Base-by-base conservation (phyloP, 1,140 invertebrate genomes). In the Ruditapes philippinarum region DNA sequence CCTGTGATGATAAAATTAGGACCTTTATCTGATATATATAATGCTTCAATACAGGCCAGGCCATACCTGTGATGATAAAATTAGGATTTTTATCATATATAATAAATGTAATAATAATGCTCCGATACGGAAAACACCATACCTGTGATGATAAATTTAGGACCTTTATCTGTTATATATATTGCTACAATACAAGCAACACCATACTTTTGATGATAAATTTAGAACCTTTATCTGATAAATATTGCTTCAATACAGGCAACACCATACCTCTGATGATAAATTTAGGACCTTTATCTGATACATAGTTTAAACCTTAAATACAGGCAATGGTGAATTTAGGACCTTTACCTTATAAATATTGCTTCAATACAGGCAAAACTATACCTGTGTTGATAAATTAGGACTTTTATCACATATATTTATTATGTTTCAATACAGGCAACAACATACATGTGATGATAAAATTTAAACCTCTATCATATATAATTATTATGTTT, bases 171-270 rank as follows among this genome's bases (percentile, higher is more conserved):
- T n/a, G n/a, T n/a, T n/a, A n/a, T n/a, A n/a, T n/a, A 60, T 76
- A 19, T 31, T 2, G 45, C 84, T 45, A 78, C 54, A 0, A 78
- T 25, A 51, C 54, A 36, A 12, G 84, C 84, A 36, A 22, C 1
- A 9, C 84, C 84, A 62, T n/a, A 68, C 36, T 65, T 84, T 22
- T 25, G 33, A 70, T 38, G 28, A 28, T 14, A 78, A 38, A 36
- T 31, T n/a, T 22, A 17, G n/a, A n/a, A n/a, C n/a, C n/a, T n/a
- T n/a, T n/a, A n/a, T n/a, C n/a, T n/a, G n/a, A n/a, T n/a, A n/a
- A n/a, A n/a, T n/a, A n/a, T n/a, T n/a, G 45, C 84, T 45, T 86
- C 54, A 0, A 78, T 25, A 51, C 54, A 36, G 1, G 84, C 84
- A 36, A 22, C 1, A 9, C 84, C 84, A 62, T n/a, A 68, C 36